Conservation (phyloP, 2,113 vertebrate genomes). For the Phaethornis superciliosus region DNA sequence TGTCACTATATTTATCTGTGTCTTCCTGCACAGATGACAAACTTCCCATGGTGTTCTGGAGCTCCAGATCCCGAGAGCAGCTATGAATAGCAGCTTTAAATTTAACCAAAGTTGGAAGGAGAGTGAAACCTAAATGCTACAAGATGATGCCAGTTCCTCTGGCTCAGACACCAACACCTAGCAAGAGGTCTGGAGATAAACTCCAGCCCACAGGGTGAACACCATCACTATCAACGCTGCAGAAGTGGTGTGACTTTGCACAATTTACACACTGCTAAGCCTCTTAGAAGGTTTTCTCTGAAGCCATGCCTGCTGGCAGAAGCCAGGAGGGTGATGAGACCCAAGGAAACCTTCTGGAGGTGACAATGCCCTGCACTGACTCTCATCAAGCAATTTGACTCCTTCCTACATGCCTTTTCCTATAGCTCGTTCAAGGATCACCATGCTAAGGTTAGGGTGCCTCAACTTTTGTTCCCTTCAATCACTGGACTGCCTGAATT, state of each 20-base stretch:
- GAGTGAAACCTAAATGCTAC: background rate
- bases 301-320: background rate
- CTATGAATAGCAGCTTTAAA: constrained; percentile 47
- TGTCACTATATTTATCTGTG: constrained; percentile 34
- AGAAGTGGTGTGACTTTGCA: background rate
- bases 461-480: background rate
- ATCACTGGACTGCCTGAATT: background rate
- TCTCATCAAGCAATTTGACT: background rate
- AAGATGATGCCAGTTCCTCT: background rate
- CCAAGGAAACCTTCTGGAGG: background rate
- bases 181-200: background rate
- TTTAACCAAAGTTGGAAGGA: constrained; percentile 19
- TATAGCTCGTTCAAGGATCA: background rate
- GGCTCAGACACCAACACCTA: background rate
- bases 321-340: background rate
- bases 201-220: background rate
- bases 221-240: background rate
- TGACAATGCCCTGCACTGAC: background rate
- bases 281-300: background rate
- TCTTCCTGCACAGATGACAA: constrained; percentile 50
- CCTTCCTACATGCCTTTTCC: background rate
- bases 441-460: background rate
- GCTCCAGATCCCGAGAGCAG: constrained; percentile 37
- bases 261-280: accelerated
- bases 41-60: constrained; percentile 50